A percentile compares a stretch with the other conserved stretches of the same genome.
Conservation (phyloP, 1,140 invertebrate genomes). For the Neuroterus valhalla region DNA sequence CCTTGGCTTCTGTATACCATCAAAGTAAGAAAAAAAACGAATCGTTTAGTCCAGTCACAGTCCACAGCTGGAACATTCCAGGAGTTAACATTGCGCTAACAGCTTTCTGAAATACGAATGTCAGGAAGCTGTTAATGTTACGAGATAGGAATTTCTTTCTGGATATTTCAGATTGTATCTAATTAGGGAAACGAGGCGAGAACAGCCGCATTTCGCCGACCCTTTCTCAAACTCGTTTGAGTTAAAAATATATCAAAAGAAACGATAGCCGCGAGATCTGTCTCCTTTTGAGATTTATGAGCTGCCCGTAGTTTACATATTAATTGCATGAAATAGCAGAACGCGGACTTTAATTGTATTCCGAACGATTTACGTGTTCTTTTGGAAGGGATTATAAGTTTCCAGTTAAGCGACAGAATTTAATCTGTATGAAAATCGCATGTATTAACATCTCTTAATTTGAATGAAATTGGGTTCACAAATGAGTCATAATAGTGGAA, state of each 20-base stretch:
- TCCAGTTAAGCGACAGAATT: not conserved
- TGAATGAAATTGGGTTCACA: not conserved
- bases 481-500: not conserved
- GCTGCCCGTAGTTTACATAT: slow-evolving; percentile 10
- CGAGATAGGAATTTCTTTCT: slow-evolving; percentile 1
- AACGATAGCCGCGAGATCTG: slow-evolving; percentile 2
- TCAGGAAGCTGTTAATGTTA: slow-evolving; percentile 22
- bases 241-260: slow-evolving; percentile 29
- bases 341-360: not conserved
- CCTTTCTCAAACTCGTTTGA: slow-evolving; percentile 15
- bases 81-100: slow-evolving; percentile 19
- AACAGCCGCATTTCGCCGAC: slow-evolving; percentile 15
- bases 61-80: slow-evolving; percentile 19
- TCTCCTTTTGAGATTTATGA: slow-evolving; percentile 1
- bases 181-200: slow-evolving; percentile 30
- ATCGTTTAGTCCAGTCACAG: not conserved
- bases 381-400: not conserved
- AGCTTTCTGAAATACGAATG: slow-evolving; percentile 22
- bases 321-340: slow-evolving; percentile 3
- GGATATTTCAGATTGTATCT: slow-evolving; percentile 20
- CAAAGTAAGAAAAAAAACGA: not conserved
- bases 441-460: not conserved
- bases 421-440: not conserved
- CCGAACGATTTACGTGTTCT: slow-evolving; percentile 1
- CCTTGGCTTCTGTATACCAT: not conserved